Evolutionary conservation across 1,140 invertebrate species (phyloP).

Genomic region (Sycophaga agraensis): DNA sequence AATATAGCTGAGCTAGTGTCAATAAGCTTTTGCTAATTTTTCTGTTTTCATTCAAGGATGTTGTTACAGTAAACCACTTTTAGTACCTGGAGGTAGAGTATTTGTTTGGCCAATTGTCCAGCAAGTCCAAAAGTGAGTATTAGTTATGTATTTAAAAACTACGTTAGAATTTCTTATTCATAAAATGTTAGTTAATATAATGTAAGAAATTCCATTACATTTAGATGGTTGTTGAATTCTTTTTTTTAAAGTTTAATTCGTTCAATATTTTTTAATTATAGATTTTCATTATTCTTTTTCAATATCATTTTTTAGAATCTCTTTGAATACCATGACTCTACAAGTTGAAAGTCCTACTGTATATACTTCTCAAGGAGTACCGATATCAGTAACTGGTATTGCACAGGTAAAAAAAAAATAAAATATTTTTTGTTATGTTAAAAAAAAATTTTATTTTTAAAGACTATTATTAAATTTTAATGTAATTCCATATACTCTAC

Average conservation of each 20-base stretch:
- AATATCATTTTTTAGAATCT: conserved; percentile 68
- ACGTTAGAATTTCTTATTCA: too few species aligned
- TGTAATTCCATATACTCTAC: too few species aligned
- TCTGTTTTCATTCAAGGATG: conserved; percentile 82
- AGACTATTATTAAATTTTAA: too few species aligned
- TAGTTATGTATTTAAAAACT: neutral
- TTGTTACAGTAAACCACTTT: conserved; percentile 84
- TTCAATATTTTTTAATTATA: too few species aligned
- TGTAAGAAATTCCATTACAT: too few species aligned
- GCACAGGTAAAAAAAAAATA: conserved; percentile 74
- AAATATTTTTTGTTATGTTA: neutral
- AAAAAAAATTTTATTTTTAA: conserved; percentile 9
- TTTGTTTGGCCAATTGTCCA: conserved; percentile 97
- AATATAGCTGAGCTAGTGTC: too few species aligned
- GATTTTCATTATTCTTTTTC: too few species aligned
- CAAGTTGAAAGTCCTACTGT: conserved; percentile 89
- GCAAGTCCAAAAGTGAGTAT: conserved; percentile 83
- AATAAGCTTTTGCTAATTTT: too few species aligned
- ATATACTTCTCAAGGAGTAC: conserved; percentile 94
- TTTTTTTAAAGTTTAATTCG: too few species aligned
- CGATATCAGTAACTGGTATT: conserved; percentile 95
- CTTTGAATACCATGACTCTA: conserved; percentile 94
- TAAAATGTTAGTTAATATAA: too few species aligned
- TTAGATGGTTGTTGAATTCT: too few species aligned
- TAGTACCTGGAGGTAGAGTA: conserved; percentile 92